Percentiles rank a stretch among this genome's conserved stretches.
These are phyloP conservation scores for Crotalus viridis DNA, from an alignment of 2,113 vertebrate species.

Conservation along the genomic window DNA sequence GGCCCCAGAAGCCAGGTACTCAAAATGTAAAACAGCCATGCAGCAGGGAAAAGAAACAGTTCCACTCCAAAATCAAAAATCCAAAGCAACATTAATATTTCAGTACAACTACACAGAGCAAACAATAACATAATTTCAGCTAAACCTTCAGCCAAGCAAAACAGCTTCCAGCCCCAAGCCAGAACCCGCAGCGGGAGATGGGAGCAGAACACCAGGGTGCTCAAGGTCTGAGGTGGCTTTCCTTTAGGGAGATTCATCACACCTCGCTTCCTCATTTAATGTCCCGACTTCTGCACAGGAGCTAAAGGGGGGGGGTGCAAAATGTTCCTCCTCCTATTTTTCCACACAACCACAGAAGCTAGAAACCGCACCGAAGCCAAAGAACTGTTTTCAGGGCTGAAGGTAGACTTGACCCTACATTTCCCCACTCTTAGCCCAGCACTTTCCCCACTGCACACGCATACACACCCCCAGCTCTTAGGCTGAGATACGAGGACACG, in stretches of 20 bases:
- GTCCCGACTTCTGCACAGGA: not conserved
- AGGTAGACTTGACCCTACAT: not conserved
- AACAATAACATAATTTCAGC: not conserved
- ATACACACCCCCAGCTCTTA: not conserved
- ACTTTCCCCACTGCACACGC: not conserved
- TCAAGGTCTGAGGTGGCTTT: not conserved
- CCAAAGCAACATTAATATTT: not conserved
- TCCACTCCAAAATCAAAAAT: conserved; percentile 14
- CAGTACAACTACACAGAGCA: not conserved
- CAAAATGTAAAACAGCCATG: not conserved
- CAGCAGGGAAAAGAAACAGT: conserved; percentile 10
- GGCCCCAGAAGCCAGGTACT: conserved; percentile 38
- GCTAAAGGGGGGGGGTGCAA: not conserved
- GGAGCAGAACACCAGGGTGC: not conserved
- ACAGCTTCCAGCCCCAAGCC: not conserved
- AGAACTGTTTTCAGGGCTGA: not conserved
- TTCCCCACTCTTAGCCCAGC: not conserved
- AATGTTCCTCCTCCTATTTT: not conserved
- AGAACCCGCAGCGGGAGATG: fast-evolving
- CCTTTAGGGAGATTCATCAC: not conserved
- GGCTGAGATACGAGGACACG: not conserved
- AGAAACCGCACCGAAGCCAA: not conserved
- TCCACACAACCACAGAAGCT: not conserved
- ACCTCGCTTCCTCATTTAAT: not conserved
- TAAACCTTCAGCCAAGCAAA: not conserved